phyloP scores from a whole-genome alignment of 2,888 invertebrate species.

The Lochmaea capreae region DNA sequence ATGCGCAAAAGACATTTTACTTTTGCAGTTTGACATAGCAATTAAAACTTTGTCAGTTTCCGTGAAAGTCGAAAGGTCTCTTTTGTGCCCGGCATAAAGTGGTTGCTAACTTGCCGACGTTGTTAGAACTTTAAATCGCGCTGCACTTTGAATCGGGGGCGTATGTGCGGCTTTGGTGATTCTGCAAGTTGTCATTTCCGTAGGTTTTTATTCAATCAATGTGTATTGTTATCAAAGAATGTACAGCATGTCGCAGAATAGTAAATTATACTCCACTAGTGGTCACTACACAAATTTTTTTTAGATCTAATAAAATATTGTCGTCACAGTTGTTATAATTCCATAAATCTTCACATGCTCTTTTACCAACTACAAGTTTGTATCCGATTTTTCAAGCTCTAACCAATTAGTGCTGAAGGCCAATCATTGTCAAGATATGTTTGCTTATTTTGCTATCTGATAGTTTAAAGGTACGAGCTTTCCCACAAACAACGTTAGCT shows the following conservation, averaged over 20 bases:
- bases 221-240: not conserved
- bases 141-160: slow-evolving; percentile 2
- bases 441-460: no score
- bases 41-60: slow-evolving; percentile 44
- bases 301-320: no score
- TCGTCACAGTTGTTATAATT: no score
- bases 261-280: not conserved
- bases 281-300: no score
- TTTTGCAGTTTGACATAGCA: slow-evolving; percentile 39
- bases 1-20: slow-evolving; percentile 36
- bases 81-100: slow-evolving; percentile 34
- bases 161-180: slow-evolving; percentile 13
- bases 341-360: no score
- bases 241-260: not conserved
- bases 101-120: slow-evolving; percentile 20
- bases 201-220: not conserved
- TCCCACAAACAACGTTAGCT: no score
- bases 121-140: slow-evolving; percentile 10
- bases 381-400: no score
- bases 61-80: slow-evolving; percentile 28
- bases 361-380: no score
- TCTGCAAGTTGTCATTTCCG: not conserved
- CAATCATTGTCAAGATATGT: no score
- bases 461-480: no score
- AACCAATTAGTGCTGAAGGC: no score